Conservation (phyloP, 2,113 vertebrate genomes). For the Ctenomys sociabilis region DNA sequence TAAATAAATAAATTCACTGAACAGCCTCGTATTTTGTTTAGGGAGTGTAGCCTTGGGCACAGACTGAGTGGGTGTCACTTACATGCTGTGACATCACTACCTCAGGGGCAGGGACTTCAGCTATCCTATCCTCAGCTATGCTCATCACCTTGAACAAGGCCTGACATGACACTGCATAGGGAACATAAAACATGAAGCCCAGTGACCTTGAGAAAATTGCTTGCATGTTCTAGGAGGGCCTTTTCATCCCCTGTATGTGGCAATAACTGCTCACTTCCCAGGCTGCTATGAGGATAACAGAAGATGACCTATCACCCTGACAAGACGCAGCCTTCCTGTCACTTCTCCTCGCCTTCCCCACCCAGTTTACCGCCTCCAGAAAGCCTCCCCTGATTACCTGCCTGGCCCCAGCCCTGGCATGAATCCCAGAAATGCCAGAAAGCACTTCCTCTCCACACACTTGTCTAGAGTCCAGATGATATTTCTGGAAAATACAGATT, state of each 20-base stretch:
- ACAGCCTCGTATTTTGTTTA: neutral
- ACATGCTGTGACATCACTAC: neutral
- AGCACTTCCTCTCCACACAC: conserved; percentile 69
- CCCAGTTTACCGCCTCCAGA: conserved; percentile 46
- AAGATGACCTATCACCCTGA: neutral
- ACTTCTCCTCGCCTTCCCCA: conserved; percentile 42
- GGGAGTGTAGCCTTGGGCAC: neutral
- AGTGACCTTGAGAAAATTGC: neutral
- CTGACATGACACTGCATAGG: neutral
- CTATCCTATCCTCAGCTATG: neutral
- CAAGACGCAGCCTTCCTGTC: neutral
- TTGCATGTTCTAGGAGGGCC: fast-evolving
- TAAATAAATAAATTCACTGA: neutral
- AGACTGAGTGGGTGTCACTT: neutral
- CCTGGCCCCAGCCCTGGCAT: conserved; percentile 39
- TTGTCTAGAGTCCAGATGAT: conserved; percentile 62
- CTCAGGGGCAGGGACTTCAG: neutral
- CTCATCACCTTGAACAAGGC: neutral
- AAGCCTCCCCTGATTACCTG: conserved; percentile 49
- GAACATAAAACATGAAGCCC: neutral
- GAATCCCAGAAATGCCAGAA: conserved; percentile 70
- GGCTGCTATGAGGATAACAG: neutral
- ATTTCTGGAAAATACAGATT: conserved; percentile 72
- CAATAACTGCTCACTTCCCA: neutral
- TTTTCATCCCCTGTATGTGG: neutral